Conservation (phyloP, 2,113 vertebrate genomes). For the Lethenteron reissneri region DNA sequence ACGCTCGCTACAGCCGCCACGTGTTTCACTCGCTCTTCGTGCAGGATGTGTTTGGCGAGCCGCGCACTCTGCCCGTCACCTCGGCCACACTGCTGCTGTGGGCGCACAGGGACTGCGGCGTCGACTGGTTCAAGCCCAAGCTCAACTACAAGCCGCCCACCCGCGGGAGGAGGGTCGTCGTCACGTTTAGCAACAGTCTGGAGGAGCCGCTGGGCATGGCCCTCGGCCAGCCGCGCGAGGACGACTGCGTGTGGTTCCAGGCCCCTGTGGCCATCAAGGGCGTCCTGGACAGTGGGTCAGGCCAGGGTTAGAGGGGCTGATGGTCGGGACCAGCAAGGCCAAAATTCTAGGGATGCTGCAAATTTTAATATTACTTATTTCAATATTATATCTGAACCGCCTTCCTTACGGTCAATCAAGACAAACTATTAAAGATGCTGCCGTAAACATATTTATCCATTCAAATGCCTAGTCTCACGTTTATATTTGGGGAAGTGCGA, state of each 20-base stretch:
- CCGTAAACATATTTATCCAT: no score
- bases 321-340: no score
- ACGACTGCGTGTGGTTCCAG: slow-evolving; percentile 84
- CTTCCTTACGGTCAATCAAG: no score
- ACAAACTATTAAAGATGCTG: no score
- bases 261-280: slow-evolving; percentile 58
- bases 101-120: slow-evolving; percentile 57
- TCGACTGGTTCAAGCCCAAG: slow-evolving; percentile 69
- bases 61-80: slow-evolving; percentile 34
- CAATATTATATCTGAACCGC: no score
- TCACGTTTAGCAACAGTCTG: slow-evolving; percentile 26
- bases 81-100: slow-evolving; percentile 42
- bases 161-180: slow-evolving; percentile 38
- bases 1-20: slow-evolving; percentile 41
- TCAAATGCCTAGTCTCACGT: no score
- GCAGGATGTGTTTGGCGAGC: slow-evolving; percentile 59
- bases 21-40: slow-evolving; percentile 70
- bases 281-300: no score
- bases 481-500: no score
- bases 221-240: slow-evolving; percentile 14
- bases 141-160: slow-evolving; percentile 53
- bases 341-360: no score
- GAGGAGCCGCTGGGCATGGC: slow-evolving; percentile 7
- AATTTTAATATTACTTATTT: no score
- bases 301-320: no score